Evolutionary conservation across 1,140 invertebrate species (phyloP).

Genomic region (Neelides sp.): DNA sequence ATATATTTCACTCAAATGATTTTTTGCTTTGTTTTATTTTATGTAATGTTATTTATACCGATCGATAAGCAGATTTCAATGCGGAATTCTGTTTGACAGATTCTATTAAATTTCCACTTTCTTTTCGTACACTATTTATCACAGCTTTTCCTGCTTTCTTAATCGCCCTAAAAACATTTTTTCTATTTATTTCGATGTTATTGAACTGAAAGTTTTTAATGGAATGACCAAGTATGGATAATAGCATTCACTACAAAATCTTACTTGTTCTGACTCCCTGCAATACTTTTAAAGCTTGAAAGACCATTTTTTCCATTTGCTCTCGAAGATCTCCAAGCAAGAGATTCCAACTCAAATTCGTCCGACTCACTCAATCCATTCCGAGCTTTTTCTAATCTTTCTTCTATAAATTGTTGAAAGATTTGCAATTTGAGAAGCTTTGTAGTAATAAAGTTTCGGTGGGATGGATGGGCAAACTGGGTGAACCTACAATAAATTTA

Average conservation of each 20-base stretch:
- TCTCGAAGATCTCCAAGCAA: constrained; percentile 61
- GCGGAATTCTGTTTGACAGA: constrained; percentile 63
- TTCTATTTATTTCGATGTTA: constrained; percentile 5
- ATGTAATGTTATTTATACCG: constrained; percentile 45
- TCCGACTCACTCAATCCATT: constrained; percentile 79
- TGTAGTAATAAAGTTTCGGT: constrained; percentile 21
- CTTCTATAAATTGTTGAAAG: constrained; percentile 92
- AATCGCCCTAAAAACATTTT: constrained; percentile 32
- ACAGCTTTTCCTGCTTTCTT: constrained; percentile 30
- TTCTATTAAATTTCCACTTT: constrained; percentile 31
- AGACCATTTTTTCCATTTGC: constrained; percentile 64
- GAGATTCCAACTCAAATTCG: constrained; percentile 74
- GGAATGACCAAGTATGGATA: constrained; percentile 34
- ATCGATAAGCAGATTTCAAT: constrained; percentile 65
- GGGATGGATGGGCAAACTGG: constrained; percentile 20
- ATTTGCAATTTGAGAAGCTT: constrained; percentile 88
- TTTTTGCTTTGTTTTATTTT: constrained; percentile 16
- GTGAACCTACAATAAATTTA: constrained; percentile 19
- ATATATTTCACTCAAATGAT: constrained; percentile 11
- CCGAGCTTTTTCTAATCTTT: constrained; percentile 76
- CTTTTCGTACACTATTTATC: constrained; percentile 28
- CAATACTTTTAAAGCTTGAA: constrained; percentile 46
- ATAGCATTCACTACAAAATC: constrained; percentile 31
- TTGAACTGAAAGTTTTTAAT: constrained; percentile 31
- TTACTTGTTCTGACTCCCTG: constrained; percentile 55